Base-by-base conservation (phyloP, 2,888 invertebrate species). In the Heliconius charithonia region DNA sequence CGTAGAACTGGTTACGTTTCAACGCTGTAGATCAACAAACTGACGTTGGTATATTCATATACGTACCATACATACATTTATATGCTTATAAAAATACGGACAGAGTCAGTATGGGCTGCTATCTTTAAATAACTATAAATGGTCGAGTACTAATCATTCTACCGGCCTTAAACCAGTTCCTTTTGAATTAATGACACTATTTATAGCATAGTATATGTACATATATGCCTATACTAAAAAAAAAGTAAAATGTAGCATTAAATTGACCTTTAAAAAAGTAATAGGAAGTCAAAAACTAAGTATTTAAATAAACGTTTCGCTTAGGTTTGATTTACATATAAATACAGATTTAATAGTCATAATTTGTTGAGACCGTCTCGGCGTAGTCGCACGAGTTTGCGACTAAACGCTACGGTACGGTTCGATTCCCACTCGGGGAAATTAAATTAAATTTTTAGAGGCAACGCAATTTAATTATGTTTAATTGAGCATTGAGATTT, bases 81-180 rank as follows among this genome's bases (percentile, higher is more conserved):
- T n/a, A 37, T 66, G 6, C 25, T 67, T 37, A 22, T 25, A n/a
- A 12, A 27, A 13, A 1, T 41, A 7, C n/a, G 69, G 12, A 45
- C 41, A 16, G n/a, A 37, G 16, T 19, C 41, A 25, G 41, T 45
- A 25, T 27, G 69, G 25, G 45, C 45, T 16, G 69, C 41, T 25
- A 69, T 25, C 16, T 41, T 67, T n/a, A 37, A 67, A 41, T 67
- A 37, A 41, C 66, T 66, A 32, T 66, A 66, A 27, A 66, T 32
- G 2, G 13, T 22, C 66, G 67, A 41, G 16, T 45, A 69, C 16
- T 69, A 69, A 66, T 66, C 19, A 51, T 51, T 51, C 10, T 66
- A n/a, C 22, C 4, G 37, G 37, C n/a, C 37, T 67, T n/a, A 37
- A 69, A 69, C 69, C 25, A 25, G 69, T 45, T 69, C 16, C 25